phyloP scores from a whole-genome alignment of 2,888 invertebrate genomes.

The Drepanosiphum platanoidis region DNA sequence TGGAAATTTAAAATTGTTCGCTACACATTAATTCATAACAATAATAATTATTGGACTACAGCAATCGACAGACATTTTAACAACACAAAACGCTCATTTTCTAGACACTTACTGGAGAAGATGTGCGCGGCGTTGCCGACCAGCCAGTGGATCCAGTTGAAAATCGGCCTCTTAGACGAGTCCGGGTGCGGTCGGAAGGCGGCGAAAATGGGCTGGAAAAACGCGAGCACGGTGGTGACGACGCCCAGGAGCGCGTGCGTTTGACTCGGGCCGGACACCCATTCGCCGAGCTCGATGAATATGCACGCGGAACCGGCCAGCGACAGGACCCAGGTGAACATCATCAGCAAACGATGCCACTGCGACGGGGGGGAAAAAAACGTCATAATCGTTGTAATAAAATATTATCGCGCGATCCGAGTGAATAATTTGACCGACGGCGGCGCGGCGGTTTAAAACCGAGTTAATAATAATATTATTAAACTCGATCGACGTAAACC shows the following conservation, averaged over 20 bases:
- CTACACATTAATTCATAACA: too few relatives aligned
- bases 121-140: constrained; percentile 89
- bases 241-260: constrained; percentile 86
- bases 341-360: constrained; percentile 90
- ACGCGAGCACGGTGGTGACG: constrained; percentile 80
- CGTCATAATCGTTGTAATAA: not conserved
- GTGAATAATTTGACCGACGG: too few relatives aligned
- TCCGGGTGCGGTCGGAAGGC: constrained; percentile 87
- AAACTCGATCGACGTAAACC: too few relatives aligned
- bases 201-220: constrained; percentile 88
- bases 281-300: constrained; percentile 81
- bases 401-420: too few relatives aligned
- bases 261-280: constrained; percentile 77
- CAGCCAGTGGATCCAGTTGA: constrained; percentile 93
- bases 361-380: constrained; percentile 66
- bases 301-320: constrained; percentile 82
- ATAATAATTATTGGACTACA: too few relatives aligned
- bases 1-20: too few relatives aligned
- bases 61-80: too few relatives aligned
- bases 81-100: not conserved
- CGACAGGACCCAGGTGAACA: constrained; percentile 82
- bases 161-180: constrained; percentile 79
- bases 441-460: too few relatives aligned
- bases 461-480: too few relatives aligned
- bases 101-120: constrained; percentile 77